Conservation (phyloP, 2,888 invertebrate genomes). For the Drosophila niveifrons region DNA sequence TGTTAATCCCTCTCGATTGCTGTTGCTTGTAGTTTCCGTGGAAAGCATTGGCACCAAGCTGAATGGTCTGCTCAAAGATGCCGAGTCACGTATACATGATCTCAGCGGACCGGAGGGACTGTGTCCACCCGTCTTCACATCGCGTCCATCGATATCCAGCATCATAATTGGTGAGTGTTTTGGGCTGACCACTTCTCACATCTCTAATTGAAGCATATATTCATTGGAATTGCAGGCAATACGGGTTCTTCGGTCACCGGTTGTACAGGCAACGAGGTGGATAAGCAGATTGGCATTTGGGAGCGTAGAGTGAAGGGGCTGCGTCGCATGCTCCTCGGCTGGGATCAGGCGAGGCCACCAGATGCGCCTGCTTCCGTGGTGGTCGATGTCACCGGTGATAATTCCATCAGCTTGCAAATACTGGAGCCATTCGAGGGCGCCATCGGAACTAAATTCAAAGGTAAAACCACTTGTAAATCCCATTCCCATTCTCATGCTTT, state of each 20-base stretch:
- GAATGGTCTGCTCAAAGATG: slow-evolving; percentile 91
- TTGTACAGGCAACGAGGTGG: slow-evolving; percentile 91
- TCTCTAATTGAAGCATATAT: neutral
- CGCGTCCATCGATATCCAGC: slow-evolving; percentile 87
- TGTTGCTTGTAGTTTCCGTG: slow-evolving; percentile 68
- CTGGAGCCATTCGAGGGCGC: slow-evolving; percentile 92
- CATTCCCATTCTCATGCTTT: no score
- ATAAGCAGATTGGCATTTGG: slow-evolving; percentile 95
- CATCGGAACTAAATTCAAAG: slow-evolving; percentile 96
- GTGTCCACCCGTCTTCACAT: slow-evolving; percentile 82
- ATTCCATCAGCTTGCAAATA: slow-evolving; percentile 88
- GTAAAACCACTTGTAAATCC: slow-evolving; percentile 85
- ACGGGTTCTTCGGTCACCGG: slow-evolving; percentile 87
- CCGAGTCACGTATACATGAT: slow-evolving; percentile 93
- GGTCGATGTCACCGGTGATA: slow-evolving; percentile 88
- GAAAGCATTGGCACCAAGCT: slow-evolving; percentile 92
- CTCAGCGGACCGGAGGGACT: slow-evolving; percentile 87
- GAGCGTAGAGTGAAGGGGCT: slow-evolving; percentile 88
- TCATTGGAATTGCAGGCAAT: slow-evolving; percentile 73
- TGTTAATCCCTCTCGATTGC: slow-evolving; percentile 5
- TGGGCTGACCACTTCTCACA: no score
- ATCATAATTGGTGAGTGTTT: slow-evolving; percentile 86
- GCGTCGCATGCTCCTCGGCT: slow-evolving; percentile 91
- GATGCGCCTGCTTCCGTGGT: slow-evolving; percentile 92
- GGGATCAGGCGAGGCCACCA: slow-evolving; percentile 94